These are phyloP conservation scores for Halcyon smyrnensis DNA, from an alignment of 2,797 vertebrate genomes.

Conservation along the genomic window DNA sequence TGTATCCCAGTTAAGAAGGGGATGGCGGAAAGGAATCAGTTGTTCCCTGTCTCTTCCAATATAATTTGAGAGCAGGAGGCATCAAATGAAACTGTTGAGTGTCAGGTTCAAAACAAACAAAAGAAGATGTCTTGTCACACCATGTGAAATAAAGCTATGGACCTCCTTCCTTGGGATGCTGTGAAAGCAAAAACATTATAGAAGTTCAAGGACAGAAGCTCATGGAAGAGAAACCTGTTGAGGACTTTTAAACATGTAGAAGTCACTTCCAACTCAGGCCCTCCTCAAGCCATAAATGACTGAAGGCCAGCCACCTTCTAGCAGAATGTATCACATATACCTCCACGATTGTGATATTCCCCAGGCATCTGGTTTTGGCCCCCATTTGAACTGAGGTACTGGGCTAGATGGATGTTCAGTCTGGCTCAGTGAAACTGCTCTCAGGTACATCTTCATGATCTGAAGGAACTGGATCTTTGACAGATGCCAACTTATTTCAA, in stretches of 20 bases:
- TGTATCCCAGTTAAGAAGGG: not conserved
- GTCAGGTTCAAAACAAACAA: slow-evolving; percentile 22
- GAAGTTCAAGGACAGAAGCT: not conserved
- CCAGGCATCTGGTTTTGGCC: not conserved
- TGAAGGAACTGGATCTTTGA: not conserved
- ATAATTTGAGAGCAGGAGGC: not conserved
- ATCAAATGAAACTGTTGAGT: not conserved
- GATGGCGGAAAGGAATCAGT: not conserved
- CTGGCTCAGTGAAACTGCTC: not conserved
- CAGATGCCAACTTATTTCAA: not conserved
- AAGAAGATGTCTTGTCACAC: not conserved
- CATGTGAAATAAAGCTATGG: not conserved
- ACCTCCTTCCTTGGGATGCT: not conserved
- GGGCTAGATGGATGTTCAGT: not conserved
- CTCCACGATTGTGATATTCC: not conserved
- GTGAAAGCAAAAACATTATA: not conserved
- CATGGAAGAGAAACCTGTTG: not conserved
- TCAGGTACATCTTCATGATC: not conserved
- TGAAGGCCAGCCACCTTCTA: not conserved
- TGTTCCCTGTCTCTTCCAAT: not conserved
- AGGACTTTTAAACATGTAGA: not conserved
- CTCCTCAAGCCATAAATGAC: not conserved
- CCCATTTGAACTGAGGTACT: not conserved
- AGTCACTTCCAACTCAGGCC: not conserved
- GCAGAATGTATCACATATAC: not conserved